Percentiles rank a stretch among this genome's conserved stretches.
phyloP scores from a whole-genome alignment of 2,888 invertebrate genomes.

The Drosophila infuscata region DNA sequence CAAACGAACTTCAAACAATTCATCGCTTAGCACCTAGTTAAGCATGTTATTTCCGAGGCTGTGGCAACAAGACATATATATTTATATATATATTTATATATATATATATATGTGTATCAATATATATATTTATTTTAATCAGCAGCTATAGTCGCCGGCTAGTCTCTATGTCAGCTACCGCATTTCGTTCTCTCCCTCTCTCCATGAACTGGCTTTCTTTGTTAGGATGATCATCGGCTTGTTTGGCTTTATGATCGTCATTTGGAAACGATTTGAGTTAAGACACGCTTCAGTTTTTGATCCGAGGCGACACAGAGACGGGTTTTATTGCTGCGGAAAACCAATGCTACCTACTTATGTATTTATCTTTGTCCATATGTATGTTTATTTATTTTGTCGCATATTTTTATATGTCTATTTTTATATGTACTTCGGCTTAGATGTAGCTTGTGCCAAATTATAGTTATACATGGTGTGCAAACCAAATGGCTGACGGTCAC shows the following conservation, averaged over 20 bases:
- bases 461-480: constrained; percentile 35
- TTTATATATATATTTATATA: constrained; percentile 5
- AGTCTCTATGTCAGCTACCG: constrained; percentile 33
- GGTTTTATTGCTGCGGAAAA: constrained; percentile 32
- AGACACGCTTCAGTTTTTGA: constrained; percentile 51
- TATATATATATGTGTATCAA: constrained; percentile 8
- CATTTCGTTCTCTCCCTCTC: background rate
- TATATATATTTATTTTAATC: constrained; percentile 16
- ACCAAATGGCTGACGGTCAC: constrained; percentile 59
- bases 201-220: background rate
- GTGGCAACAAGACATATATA: constrained; percentile 18
- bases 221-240: constrained; percentile 35
- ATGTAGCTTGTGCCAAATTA: constrained; percentile 60
- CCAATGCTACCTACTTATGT: background rate
- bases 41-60: constrained; percentile 16
- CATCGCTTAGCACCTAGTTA: constrained; percentile 32
- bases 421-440: constrained; percentile 7
- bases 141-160: constrained; percentile 25
- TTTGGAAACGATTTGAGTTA: constrained; percentile 59
- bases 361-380: background rate
- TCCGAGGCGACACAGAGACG: constrained; percentile 34
- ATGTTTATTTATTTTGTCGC: background rate
- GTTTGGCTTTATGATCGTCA: constrained; percentile 57
- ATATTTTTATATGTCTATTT: background rate
- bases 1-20: constrained; percentile 44